Evolutionary conservation across 2,888 invertebrate genomes (phyloP).

Genomic region (Philopedon plagiatum): DNA sequence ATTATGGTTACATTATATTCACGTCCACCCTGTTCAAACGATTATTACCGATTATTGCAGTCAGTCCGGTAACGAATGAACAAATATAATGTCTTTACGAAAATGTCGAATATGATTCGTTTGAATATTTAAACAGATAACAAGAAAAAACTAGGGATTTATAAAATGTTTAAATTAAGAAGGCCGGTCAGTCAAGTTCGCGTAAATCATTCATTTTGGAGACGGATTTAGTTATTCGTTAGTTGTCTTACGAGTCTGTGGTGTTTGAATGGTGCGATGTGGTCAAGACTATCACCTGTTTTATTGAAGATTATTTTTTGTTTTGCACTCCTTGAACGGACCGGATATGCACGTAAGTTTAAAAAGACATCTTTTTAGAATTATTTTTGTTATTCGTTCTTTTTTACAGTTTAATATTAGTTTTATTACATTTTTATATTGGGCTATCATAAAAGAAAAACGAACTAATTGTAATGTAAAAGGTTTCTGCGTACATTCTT

Average conservation of each 20-base stretch:
- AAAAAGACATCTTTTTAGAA: too few species aligned
- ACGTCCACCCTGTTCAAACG: too few species aligned
- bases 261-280: slow-evolving; percentile 15
- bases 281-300: not conserved
- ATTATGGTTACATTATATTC: too few species aligned
- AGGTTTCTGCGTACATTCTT: too few species aligned
- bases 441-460: too few species aligned
- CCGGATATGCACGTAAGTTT: slow-evolving; percentile 10
- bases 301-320: not conserved
- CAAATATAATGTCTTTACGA: too few species aligned
- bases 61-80: too few species aligned
- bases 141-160: not conserved
- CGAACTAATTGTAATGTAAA: too few species aligned
- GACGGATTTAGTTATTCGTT: slow-evolving; percentile 2
- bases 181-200: slow-evolving; percentile 32
- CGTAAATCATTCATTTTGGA: slow-evolving; percentile 12
- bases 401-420: too few species aligned
- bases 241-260: slow-evolving; percentile 2
- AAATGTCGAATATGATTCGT: not conserved
- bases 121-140: not conserved
- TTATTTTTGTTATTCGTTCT: too few species aligned
- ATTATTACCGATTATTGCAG: too few species aligned
- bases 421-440: too few species aligned
- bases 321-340: not conserved
- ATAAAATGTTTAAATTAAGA: slow-evolving; percentile 17